phyloP scores from a whole-genome alignment of 2,888 invertebrate genomes.

The Polyommatus icarus region DNA sequence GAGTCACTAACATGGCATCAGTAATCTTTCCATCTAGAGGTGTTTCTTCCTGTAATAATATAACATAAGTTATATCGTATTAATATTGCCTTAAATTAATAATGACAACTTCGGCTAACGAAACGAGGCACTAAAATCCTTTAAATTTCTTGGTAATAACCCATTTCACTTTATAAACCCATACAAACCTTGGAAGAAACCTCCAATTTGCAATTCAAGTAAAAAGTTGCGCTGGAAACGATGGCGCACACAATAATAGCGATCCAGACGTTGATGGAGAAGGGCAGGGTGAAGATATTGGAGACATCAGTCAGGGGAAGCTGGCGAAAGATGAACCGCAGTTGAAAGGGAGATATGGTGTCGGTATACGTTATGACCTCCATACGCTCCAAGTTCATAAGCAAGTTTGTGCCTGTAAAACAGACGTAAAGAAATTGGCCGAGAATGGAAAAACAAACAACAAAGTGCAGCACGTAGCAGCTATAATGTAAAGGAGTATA shows the following conservation, averaged over 20 bases:
- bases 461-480: too few relatives aligned
- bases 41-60: conserved; percentile 47
- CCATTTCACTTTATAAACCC: neutral
- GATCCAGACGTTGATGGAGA: conserved; percentile 81
- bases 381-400: conserved; percentile 50
- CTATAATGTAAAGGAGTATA: too few relatives aligned
- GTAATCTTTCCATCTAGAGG: conserved; percentile 56
- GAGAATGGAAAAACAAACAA: neutral
- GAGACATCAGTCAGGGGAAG: conserved; percentile 83
- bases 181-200: conserved; percentile 25
- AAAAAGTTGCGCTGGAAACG: conserved; percentile 58
- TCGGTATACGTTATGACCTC: conserved; percentile 70
- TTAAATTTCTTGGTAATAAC: neutral
- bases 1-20: conserved; percentile 73
- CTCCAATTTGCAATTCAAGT: conserved; percentile 63
- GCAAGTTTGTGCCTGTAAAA: conserved; percentile 58
- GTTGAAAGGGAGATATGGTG: conserved; percentile 63
- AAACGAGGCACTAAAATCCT: neutral
- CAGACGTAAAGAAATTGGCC: conserved; percentile 7
- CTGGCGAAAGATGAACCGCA: conserved; percentile 82
- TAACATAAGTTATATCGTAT: neutral
- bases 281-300: conserved; percentile 84
- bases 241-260: conserved; percentile 65
- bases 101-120: too few relatives aligned
- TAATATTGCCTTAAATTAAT: conserved; percentile 9